Percentiles rank a stretch among this genome's conserved stretches.
phyloP scores from a whole-genome alignment of 1,140 invertebrate genomes.

The Chrysomallon squamiferum region DNA sequence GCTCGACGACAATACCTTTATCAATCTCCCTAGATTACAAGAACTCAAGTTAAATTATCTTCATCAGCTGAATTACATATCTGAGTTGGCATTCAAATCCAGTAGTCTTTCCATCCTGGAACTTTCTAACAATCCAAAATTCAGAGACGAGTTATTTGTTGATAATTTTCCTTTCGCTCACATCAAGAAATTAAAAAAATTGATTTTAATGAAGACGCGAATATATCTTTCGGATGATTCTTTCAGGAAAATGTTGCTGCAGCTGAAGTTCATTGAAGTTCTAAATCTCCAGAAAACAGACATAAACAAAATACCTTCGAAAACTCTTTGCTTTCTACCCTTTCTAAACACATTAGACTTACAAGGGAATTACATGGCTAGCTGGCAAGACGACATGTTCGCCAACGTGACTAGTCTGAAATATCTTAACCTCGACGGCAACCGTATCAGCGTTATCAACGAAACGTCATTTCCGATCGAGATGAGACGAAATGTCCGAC shows the following conservation, averaged over 20 bases:
- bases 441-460: slow-evolving; percentile 11
- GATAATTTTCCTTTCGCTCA: neutral
- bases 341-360: neutral
- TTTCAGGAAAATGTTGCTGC: neutral
- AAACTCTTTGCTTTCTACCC: neutral
- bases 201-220: neutral
- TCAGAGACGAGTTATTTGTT: neutral
- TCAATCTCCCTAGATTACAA: neutral
- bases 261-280: neutral
- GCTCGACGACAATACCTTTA: neutral
- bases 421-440: slow-evolving; percentile 6
- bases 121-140: neutral
- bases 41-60: neutral
- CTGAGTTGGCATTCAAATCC: neutral
- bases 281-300: neutral
- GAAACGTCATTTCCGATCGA: slow-evolving; percentile 6
- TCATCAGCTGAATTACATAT: neutral
- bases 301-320: neutral
- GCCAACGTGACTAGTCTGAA: slow-evolving; percentile 10
- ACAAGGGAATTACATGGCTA: neutral
- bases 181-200: neutral
- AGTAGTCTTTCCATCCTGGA: neutral
- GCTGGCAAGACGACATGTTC: neutral
- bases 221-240: neutral
- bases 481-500: neutral